Evolutionary conservation across 2,797 vertebrate species (phyloP), one percentile per base, ranked within the genome.

Genomic region (Lepilemur septentrionalis): DNA sequence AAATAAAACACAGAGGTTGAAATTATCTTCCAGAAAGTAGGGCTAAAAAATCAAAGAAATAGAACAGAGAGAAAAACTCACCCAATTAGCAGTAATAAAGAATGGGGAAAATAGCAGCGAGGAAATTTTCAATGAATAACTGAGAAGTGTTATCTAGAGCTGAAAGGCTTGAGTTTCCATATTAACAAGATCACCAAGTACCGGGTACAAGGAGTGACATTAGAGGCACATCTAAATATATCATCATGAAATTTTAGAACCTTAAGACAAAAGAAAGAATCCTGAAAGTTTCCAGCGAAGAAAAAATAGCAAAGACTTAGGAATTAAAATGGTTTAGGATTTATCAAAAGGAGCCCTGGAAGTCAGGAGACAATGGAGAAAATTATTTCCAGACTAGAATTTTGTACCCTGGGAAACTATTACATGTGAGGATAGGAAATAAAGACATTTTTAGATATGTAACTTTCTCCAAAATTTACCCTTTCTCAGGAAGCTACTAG

Each of bases 351-450:
- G 75, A 87, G 0, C 30, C 41, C 50, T 18, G 15, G 28, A 59
- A 80, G 25, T 52, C 70, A 70, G 73, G 93, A 94, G 69, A 93
- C 43, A 76, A 52, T 80, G 20, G 83, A 84, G 17, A 83, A 80
- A 63, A 78, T 94, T 23, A 93, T 83, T 93, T 93, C 50, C 28
- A 92, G 83, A 75, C 30, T 89, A 79, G 55, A 93, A 59, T 91
- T 93, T 50, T 91, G 22, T 91, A 61, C 20, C 8, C 35, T 82
- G 59, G 18, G 5, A 95, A 96, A 72, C 65, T 85, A 14, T 69
- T 1, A 25, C 38, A 1, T 55, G 18, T 87, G 35, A 81, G 35
- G 63, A 6, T 46, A 93, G 89, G 94, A 61, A 94, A 59, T 50
- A 83, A 38, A 73, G 23, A 93, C 0, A 20, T 8, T 55, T 79